Percentiles rank a stretch among this genome's conserved stretches.
phyloP scores from a whole-genome alignment of 2,113 vertebrate genomes.

The Orthonyx spaldingii region DNA sequence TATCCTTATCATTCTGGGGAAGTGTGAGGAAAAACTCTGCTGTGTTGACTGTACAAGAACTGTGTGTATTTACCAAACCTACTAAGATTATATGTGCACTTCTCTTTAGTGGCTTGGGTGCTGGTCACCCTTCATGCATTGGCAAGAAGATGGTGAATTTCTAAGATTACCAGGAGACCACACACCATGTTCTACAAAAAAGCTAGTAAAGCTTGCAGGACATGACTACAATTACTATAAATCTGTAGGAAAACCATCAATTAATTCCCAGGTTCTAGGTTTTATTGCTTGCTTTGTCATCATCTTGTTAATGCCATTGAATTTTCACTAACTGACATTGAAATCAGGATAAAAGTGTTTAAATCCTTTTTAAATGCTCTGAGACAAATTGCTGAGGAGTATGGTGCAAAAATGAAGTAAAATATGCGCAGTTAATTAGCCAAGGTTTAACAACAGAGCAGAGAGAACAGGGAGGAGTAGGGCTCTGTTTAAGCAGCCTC shows the following conservation, averaged over 20 bases:
- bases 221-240: background rate
- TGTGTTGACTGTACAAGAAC: background rate
- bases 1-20: background rate
- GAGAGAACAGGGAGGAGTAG: background rate
- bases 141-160: background rate
- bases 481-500: background rate
- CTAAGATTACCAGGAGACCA: background rate
- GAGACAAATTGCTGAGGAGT: background rate
- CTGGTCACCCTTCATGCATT: background rate
- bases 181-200: background rate
- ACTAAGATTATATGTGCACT: background rate
- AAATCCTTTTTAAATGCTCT: background rate
- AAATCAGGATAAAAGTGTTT: background rate
- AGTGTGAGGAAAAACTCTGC: background rate
- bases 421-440: background rate
- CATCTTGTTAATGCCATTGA: fast-evolving
- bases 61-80: background rate
- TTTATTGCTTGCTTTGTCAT: background rate
- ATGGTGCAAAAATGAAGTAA: background rate
- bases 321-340: background rate
- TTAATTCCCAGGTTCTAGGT: background rate
- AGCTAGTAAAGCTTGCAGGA: background rate
- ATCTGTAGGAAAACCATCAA: background rate
- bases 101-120: background rate
- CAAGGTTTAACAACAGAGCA: background rate